Percentiles rank a stretch among this genome's conserved stretches.
Conservation (phyloP, 2,888 invertebrate species). For the Eremobia ochroleuca region DNA sequence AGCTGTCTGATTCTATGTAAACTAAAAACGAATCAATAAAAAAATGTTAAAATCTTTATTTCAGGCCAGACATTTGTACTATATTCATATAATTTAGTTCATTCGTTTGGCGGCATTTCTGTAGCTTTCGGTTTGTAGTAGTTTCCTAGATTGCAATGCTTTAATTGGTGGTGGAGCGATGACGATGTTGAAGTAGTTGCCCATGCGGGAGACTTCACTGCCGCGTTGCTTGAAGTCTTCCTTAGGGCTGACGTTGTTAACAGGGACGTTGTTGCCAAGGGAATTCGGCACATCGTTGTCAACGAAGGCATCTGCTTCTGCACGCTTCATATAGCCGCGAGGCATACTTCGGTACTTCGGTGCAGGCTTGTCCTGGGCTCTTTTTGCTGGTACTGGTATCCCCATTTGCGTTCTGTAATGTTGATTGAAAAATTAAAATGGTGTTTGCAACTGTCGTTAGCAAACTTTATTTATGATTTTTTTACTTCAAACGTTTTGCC, state of each 20-base stretch:
- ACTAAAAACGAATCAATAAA: constrained; percentile 35
- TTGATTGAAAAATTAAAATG: background rate
- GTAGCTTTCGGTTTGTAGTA: constrained; percentile 76
- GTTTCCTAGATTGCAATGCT: constrained; percentile 84
- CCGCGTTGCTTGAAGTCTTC: constrained; percentile 72
- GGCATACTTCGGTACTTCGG: constrained; percentile 70
- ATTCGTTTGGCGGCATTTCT: constrained; percentile 73
- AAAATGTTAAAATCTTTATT: constrained; percentile 38
- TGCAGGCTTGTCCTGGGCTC: constrained; percentile 69
- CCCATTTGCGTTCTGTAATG: constrained; percentile 88
- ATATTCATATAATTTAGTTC: constrained; percentile 49
- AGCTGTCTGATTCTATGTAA: background rate
- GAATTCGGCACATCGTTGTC: constrained; percentile 68
- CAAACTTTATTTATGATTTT: background rate
- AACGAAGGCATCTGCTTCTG: constrained; percentile 70
- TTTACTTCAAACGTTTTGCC: background rate
- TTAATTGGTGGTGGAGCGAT: constrained; percentile 88
- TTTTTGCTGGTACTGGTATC: constrained; percentile 84
- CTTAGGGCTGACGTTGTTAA: constrained; percentile 43
- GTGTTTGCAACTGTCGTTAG: background rate
- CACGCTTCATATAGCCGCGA: constrained; percentile 74
- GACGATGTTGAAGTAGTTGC: constrained; percentile 89
- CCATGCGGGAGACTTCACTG: constrained; percentile 85
- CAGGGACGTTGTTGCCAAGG: constrained; percentile 48
- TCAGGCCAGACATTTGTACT: constrained; percentile 1